phyloP scores from a whole-genome alignment of 2,113 vertebrate genomes.

The Passer montanus region DNA sequence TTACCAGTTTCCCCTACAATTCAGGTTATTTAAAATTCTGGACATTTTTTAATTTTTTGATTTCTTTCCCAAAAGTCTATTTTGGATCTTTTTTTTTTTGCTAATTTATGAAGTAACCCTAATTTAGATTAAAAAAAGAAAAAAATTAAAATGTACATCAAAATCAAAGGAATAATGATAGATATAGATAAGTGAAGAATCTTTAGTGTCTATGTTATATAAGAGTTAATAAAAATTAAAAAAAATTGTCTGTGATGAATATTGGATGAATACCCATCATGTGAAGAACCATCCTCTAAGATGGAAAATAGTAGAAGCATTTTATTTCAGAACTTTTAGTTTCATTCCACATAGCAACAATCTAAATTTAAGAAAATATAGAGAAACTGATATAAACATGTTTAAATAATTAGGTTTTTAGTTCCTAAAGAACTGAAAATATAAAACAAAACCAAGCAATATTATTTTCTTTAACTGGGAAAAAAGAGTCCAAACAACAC shows the following conservation, averaged over 20 bases:
- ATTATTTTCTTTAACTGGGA: background rate
- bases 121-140: background rate
- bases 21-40: background rate
- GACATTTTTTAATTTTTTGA: accelerated
- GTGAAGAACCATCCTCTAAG: background rate
- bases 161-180: background rate
- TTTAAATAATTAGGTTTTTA: background rate
- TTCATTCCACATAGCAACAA: background rate
- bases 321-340: background rate
- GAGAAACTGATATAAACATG: background rate
- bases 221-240: background rate
- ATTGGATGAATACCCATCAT: background rate
- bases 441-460: background rate
- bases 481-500: background rate
- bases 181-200: background rate
- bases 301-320: background rate
- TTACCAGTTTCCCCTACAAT: background rate
- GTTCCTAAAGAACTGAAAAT: background rate
- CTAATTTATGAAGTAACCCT: background rate
- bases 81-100: background rate
- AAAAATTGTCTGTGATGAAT: background rate
- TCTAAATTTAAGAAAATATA: background rate
- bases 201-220: background rate
- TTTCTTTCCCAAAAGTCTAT: background rate
- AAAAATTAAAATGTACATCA: background rate